A percentile compares a stretch with the other conserved stretches of the same genome.
Evolutionary conservation across 2,888 invertebrate genomes (phyloP).

Genomic region (Carabus problematicus): DNA sequence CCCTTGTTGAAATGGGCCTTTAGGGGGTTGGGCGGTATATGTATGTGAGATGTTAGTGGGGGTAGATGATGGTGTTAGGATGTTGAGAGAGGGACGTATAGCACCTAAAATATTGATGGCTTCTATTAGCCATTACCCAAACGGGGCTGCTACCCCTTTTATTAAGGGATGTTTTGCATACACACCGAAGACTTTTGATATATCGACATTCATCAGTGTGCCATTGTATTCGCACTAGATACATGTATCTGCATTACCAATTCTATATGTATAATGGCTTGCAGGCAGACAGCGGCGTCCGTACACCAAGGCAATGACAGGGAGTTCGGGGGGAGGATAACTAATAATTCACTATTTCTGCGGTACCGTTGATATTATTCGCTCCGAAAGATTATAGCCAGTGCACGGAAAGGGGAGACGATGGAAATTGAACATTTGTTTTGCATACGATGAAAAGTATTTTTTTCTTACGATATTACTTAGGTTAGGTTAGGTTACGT

Average conservation of each 20-base stretch:
- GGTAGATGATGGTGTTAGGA: conserved; percentile 1
- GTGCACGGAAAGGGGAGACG: conserved; percentile 31
- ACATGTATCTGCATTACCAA: conserved; percentile 44
- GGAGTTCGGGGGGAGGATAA: conserved; percentile 12
- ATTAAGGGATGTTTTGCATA: conserved; percentile 59
- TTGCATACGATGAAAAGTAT: conserved; percentile 26
- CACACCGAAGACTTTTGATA: conserved; percentile 58
- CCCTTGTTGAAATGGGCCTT: not conserved
- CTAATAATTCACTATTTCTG: conserved; percentile 41
- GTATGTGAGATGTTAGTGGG: conserved; percentile 23
- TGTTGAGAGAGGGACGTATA: conserved; percentile 17
- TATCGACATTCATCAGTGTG: conserved; percentile 65
- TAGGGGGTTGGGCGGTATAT: conserved; percentile 27
- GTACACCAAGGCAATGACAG: not conserved
- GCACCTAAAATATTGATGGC: conserved; percentile 43
- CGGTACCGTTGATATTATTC: conserved; percentile 39
- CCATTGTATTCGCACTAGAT: conserved; percentile 56
- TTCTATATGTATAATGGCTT: conserved; percentile 40
- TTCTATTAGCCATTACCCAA: conserved; percentile 42
- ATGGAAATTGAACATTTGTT: conserved; percentile 37
- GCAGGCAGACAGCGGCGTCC: conserved; percentile 19
- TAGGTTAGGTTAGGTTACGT: no score
- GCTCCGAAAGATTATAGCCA: conserved; percentile 40
- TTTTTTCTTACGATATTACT: no score
- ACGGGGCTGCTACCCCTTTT: conserved; percentile 51